Conservation (phyloP, 2,888 invertebrate genomes). For the Oconnorella tubifera region DNA sequence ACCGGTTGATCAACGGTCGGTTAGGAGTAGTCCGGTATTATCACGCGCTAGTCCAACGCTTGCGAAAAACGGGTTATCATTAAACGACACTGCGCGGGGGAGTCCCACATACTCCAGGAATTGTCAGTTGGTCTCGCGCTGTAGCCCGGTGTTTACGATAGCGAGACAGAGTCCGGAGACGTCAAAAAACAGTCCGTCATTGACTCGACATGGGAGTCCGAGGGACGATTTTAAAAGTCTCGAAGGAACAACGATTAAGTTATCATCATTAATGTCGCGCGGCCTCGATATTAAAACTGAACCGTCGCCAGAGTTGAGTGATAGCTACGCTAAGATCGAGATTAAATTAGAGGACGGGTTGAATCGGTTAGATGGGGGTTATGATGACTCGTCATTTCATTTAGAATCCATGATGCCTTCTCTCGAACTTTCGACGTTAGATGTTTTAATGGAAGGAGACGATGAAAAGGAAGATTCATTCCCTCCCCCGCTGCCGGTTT, state of each 20-base stretch:
- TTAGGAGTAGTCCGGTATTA: not conserved
- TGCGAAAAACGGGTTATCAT: too few relatives aligned
- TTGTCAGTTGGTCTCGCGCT: not conserved
- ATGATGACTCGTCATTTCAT: not conserved
- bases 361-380: not conserved
- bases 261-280: not conserved
- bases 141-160: not conserved
- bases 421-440: constrained; percentile 3
- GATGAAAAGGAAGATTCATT: not conserved
- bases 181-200: not conserved
- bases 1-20: not conserved
- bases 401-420: constrained; percentile 1
- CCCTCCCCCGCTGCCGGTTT: not conserved
- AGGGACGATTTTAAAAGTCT: not conserved
- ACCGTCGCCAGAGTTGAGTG: too few relatives aligned
- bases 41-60: not conserved
- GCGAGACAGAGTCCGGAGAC: too few relatives aligned
- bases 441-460: not conserved
- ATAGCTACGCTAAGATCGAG: too few relatives aligned
- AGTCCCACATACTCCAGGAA: too few relatives aligned
- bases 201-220: not conserved
- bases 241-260: not conserved
- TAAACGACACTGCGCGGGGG: not conserved
- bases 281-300: not conserved
- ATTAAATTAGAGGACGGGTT: not conserved